Evolutionary conservation across 64 coral and sea anemone genomes (phyloP).

Genomic region (Actinia equina): DNA sequence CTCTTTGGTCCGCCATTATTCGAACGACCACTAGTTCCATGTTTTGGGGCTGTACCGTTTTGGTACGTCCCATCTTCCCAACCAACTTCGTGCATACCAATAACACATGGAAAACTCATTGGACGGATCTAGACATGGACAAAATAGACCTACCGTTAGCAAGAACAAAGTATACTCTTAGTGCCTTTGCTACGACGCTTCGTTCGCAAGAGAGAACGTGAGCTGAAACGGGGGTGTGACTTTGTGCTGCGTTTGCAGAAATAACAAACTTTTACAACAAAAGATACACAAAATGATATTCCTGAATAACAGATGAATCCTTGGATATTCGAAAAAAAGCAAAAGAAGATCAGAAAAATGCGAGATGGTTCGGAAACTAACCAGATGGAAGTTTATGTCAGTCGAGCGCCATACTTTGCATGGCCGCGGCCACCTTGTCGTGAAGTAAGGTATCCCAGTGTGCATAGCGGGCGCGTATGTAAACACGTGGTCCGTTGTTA

Average conservation of each 20-base stretch:
- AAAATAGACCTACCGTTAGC: slow-evolving; percentile 62
- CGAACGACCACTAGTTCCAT: slow-evolving; percentile 46
- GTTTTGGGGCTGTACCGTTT: slow-evolving; percentile 89
- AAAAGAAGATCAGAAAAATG: slow-evolving; percentile 30
- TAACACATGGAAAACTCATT: slow-evolving; percentile 99
- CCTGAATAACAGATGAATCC: slow-evolving; percentile 16
- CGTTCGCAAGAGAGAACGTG: background rate
- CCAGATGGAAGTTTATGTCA: slow-evolving; percentile 75
- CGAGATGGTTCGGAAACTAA: slow-evolving; percentile 82
- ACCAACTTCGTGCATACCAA: slow-evolving; percentile 99
- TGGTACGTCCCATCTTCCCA: slow-evolving; percentile 98
- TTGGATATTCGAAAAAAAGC: slow-evolving; percentile 29
- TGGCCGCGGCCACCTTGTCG: slow-evolving; percentile 96
- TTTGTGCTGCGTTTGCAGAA: slow-evolving; percentile 87
- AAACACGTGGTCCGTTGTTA: slow-evolving; percentile 96
- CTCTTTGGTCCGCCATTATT: slow-evolving; percentile 72
- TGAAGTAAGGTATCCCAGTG: slow-evolving; percentile 62
- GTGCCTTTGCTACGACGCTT: slow-evolving; percentile 33
- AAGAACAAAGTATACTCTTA: slow-evolving; percentile 46
- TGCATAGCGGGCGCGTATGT: slow-evolving; percentile 45
- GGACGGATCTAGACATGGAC: slow-evolving; percentile 92
- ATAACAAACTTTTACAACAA: slow-evolving; percentile 19
- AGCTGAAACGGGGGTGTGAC: slow-evolving; percentile 91
- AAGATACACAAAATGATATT: slow-evolving; percentile 53
- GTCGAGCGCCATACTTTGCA: slow-evolving; percentile 88